Conservation (phyloP, 1,140 invertebrate genomes). For the Lithobius niger region DNA sequence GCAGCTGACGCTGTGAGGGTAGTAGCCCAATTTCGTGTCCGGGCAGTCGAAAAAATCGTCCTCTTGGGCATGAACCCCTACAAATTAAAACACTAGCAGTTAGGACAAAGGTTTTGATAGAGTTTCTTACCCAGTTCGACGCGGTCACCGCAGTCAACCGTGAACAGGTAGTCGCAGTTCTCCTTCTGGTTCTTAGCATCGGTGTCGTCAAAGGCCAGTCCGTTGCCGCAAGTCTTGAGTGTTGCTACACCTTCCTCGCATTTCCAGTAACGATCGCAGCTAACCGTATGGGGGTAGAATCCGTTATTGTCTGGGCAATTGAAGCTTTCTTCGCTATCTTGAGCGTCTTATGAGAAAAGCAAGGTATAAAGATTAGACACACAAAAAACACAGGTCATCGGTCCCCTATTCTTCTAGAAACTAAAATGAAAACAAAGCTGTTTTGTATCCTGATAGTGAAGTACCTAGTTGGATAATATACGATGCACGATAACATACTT, state of each 20-base stretch:
- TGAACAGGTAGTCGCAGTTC: conserved; percentile 90
- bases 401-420: too few species aligned
- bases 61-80: too few species aligned
- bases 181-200: conserved; percentile 65
- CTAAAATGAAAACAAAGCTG: too few species aligned
- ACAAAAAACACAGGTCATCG: too few species aligned
- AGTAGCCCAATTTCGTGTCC: conserved; percentile 78
- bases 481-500: too few species aligned
- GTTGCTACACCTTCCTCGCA: conserved; percentile 79
- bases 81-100: not conserved
- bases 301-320: conserved; percentile 81
- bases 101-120: not conserved
- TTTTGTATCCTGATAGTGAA: too few species aligned
- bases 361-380: too few species aligned
- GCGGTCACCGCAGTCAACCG: conserved; percentile 81
- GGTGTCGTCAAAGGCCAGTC: conserved; percentile 75
- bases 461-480: too few species aligned
- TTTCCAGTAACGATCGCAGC: conserved; percentile 92
- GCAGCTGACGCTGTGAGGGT: conserved; percentile 66
- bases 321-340: conserved; percentile 53
- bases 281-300: conserved; percentile 69
- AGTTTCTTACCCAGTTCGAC: conserved; percentile 14
- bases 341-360: too few species aligned
- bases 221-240: conserved; percentile 85
- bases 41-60: conserved; percentile 91